phyloP scores from a whole-genome alignment of 2,888 invertebrate genomes.

The Chrysolina haemoptera region DNA sequence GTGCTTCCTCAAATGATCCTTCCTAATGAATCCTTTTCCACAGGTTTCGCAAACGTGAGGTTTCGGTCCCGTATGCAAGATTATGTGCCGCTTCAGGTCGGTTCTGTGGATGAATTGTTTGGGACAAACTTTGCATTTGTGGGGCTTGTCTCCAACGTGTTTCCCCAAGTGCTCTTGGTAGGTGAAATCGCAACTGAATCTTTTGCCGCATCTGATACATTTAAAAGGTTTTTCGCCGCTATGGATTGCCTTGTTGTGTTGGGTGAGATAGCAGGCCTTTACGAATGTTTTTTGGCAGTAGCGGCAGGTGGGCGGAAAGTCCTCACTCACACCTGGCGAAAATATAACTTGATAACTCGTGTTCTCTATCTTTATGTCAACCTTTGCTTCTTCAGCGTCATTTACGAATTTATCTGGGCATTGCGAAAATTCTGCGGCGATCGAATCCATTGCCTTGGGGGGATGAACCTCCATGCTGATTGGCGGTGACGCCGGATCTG shows the following conservation, averaged over 20 bases:
- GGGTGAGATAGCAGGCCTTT: conserved; percentile 89
- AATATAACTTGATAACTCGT: conserved; percentile 60
- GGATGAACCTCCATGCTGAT: conserved; percentile 90
- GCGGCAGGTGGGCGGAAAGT: conserved; percentile 77
- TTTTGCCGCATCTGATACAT: conserved; percentile 88
- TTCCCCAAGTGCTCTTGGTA: conserved; percentile 83
- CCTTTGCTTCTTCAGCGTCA: conserved; percentile 43
- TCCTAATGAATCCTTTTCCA: conserved; percentile 90
- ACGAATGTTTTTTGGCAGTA: conserved; percentile 89
- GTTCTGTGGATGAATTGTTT: conserved; percentile 94
- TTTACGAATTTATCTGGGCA: conserved; percentile 38
- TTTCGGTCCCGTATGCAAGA: conserved; percentile 89
- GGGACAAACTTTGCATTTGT: conserved; percentile 87
- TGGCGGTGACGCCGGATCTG: conserved; percentile 88
- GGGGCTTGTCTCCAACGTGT: conserved; percentile 88
- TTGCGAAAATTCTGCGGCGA: conserved; percentile 61
- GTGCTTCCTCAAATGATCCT: conserved; percentile 93
- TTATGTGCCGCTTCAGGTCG: conserved; percentile 88
- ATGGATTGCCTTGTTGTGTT: conserved; percentile 92
- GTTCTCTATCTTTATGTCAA: conserved; percentile 68
- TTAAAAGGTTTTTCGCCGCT: conserved; percentile 90
- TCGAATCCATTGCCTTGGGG: conserved; percentile 75
- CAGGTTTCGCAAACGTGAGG: conserved; percentile 87
- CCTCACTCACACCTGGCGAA: conserved; percentile 59
- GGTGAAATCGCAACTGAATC: conserved; percentile 81